Evolutionary conservation across 2,888 invertebrate species (phyloP), one percentile per base, ranked within the genome.

Genomic region (Eustalomyia histrio): DNA sequence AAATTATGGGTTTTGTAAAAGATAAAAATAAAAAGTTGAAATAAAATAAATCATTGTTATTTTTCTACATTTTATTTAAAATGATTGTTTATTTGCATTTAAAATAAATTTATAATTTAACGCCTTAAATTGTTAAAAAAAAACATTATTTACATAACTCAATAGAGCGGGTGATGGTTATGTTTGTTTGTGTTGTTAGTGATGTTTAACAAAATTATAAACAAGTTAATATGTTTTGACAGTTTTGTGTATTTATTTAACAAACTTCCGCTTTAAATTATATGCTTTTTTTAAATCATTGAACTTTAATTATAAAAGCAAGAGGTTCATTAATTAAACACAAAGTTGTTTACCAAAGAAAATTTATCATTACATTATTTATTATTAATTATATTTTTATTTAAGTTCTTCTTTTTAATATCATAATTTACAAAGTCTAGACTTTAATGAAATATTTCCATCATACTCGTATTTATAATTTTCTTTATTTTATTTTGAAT

Each of bases 1-100:
- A 75, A 71, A 71, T 75, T 61, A 80, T 71, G 39, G 47, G 2
- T 14, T 60, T 75, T 50, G 21, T 12, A 39, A n/a, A 74, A 64
- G 17, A 47, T 12, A 50, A 52, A 61, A 2, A 61, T 52, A 63
- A 47, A 16, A 71, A 65, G 55, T 71, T 50, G 29, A 72, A 71
- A 55, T 33, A 17, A 63, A 55, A 73, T 57, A 57, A 63, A 64
- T 71, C 60, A 6, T 7, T 29, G 29, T 52, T 55, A 53, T 63
- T 14, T 12, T 47, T 67, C 21, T 55, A 8, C 12, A 39, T 18
- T 16, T 47, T 29, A 50, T 12, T 10, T 58, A 35, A n/a, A 52
- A 17, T n/a, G n/a, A 29, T 61, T n/a, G 10, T 58, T 69, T 69
- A 55, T 35, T 21, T 18, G 14, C 1, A n/a, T 12, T 35, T 12